Conservation (phyloP, 2,888 invertebrate species). For the Phrixothrix hirtus region DNA sequence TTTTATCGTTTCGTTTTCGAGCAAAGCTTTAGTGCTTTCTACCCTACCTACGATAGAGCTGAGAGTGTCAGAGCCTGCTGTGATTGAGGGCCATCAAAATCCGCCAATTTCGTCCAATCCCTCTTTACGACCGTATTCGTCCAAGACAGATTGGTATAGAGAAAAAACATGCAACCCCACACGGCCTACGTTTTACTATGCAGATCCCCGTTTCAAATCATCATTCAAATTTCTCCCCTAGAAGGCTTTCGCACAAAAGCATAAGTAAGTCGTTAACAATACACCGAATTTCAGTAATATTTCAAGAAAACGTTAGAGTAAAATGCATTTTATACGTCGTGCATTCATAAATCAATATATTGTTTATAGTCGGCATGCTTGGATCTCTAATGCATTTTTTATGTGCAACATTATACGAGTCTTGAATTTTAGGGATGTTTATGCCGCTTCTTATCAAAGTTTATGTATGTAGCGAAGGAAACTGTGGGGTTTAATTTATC, state of each 20-base stretch:
- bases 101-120: conserved; percentile 48
- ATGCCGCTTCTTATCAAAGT: too few species aligned
- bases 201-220: conserved; percentile 13
- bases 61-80: conserved; percentile 41
- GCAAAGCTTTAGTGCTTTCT: conserved; percentile 24
- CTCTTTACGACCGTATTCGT: conserved; percentile 44
- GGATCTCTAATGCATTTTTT: conserved; percentile 25
- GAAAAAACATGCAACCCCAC: conserved; percentile 25
- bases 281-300: not conserved
- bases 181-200: conserved; percentile 21
- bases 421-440: conserved; percentile 4
- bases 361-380: conserved; percentile 19
- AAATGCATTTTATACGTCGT: conserved; percentile 8
- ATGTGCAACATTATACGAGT: conserved; percentile 21
- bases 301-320: too few species aligned
- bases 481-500: too few species aligned
- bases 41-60: conserved; percentile 24
- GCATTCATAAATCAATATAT: conserved; percentile 24
- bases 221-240: conserved; percentile 10
- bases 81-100: conserved; percentile 53
- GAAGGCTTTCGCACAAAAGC: conserved; percentile 3
- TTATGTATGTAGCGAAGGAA: too few species aligned
- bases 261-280: not conserved
- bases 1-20: conserved; percentile 26
- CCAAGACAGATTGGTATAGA: conserved; percentile 43